Percentiles rank a stretch among this genome's conserved stretches.
Conservation (phyloP, 1,140 invertebrate genomes). For the Cydia pomonella region DNA sequence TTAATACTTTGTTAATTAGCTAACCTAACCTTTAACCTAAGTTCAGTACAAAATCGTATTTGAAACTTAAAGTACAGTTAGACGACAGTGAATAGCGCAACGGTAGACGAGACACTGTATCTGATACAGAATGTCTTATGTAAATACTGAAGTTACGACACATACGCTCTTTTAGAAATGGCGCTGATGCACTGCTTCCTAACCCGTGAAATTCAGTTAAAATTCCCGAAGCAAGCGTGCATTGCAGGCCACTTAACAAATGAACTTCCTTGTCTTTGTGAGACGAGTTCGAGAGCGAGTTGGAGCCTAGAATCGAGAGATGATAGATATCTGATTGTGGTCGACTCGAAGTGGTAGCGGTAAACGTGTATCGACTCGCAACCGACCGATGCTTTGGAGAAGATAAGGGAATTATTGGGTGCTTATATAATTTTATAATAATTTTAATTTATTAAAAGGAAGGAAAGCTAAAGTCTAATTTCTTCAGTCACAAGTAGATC, state of each 20-base stretch:
- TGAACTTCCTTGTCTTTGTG: constrained; percentile 45
- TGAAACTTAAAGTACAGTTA: constrained; percentile 8
- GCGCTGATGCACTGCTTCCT: constrained; percentile 4
- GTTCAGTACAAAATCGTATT: neutral
- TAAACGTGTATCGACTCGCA: constrained; percentile 35
- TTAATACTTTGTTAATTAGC: neutral
- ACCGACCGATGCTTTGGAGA: constrained; percentile 8
- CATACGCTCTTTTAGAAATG: constrained; percentile 33
- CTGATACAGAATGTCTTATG: constrained; percentile 35
- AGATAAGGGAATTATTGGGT: neutral
- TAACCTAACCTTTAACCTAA: neutral
- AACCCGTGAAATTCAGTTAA: constrained; percentile 44
- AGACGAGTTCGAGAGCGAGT: constrained; percentile 31
- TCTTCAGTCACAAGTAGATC: too few species aligned
- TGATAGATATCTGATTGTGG: constrained; percentile 13
- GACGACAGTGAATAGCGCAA: neutral
- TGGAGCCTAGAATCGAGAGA: constrained; percentile 36
- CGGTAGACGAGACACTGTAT: neutral
- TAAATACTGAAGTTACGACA: constrained; percentile 26
- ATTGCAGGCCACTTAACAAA: constrained; percentile 45
- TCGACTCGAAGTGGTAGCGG: neutral
- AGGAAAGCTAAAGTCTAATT: too few species aligned
- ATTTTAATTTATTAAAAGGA: too few species aligned
- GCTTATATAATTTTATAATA: too few species aligned
- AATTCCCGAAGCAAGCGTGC: constrained; percentile 40